These are phyloP conservation scores for Thunnus maccoyii DNA, from an alignment of 2,113 vertebrate genomes.

Conservation along the genomic window DNA sequence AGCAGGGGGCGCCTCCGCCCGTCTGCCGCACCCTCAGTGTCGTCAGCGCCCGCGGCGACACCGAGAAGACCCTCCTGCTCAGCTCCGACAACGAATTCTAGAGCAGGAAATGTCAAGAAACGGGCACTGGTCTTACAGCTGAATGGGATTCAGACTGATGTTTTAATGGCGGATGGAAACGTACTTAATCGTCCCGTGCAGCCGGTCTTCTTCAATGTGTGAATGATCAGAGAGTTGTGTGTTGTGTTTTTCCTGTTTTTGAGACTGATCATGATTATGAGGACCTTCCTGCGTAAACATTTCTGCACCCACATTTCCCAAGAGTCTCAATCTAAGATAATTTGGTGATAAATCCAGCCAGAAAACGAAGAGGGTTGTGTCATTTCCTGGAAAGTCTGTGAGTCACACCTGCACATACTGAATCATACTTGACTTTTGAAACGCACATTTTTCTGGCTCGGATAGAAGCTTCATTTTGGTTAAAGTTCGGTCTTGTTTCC, in stretches of 20 bases:
- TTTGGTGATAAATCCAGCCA: conserved; percentile 3
- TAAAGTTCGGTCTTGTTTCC: conserved; percentile 23
- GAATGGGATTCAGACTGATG: conserved; percentile 10
- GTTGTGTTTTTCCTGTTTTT: conserved; percentile 21
- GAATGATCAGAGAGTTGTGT: conserved; percentile 10
- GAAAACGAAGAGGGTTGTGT: neutral
- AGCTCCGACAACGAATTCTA: conserved; percentile 98
- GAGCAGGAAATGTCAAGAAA: neutral
- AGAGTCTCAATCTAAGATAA: neutral
- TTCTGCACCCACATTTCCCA: neutral
- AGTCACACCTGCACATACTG: conserved; percentile 30
- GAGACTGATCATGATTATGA: neutral
- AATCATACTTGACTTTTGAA: conserved; percentile 34
- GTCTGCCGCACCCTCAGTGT: conserved; percentile 85
- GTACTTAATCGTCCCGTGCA: neutral
- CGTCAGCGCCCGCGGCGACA: conserved; percentile 85
- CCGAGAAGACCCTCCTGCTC: conserved; percentile 95
- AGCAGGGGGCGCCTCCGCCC: conserved; percentile 85
- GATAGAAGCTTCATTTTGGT: conserved; percentile 15
- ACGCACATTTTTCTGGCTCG: neutral
- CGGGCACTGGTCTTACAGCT: neutral
- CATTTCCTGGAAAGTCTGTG: conserved; percentile 40
- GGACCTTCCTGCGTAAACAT: conserved; percentile 3
- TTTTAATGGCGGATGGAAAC: neutral
- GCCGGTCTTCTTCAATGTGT: neutral